Evolutionary conservation across 2,888 invertebrate species (phyloP).

Genomic region (Baccha elongata): DNA sequence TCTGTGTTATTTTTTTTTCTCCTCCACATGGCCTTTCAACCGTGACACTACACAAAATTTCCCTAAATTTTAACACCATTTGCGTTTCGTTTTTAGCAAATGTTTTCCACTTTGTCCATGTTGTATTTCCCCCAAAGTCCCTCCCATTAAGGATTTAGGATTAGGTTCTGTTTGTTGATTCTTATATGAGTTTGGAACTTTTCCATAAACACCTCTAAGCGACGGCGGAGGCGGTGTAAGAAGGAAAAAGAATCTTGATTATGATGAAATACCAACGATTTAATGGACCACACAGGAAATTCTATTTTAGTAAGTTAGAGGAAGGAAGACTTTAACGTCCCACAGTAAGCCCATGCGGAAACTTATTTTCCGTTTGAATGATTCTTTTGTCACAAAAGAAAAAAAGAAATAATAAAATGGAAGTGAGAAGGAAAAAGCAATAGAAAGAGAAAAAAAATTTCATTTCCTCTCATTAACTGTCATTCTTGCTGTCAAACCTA

Average conservation of each 20-base stretch:
- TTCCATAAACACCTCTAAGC: constrained; percentile 41
- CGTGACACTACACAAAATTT: constrained; percentile 67
- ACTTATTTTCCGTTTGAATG: constrained; percentile 67
- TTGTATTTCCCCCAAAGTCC: constrained; percentile 4
- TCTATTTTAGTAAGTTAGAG: constrained; percentile 54
- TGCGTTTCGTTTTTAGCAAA: constrained; percentile 44
- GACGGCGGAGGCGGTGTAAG: background rate
- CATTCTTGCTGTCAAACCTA: constrained; percentile 46
- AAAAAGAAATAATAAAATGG: constrained; percentile 39
- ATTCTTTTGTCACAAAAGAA: constrained; percentile 30
- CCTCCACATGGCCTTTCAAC: constrained; percentile 7
- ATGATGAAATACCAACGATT: constrained; percentile 71
- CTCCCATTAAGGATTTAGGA: constrained; percentile 25
- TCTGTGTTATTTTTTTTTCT: background rate
- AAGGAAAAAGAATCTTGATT: constrained; percentile 47
- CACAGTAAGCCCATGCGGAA: constrained; percentile 25
- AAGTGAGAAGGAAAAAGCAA: constrained; percentile 10
- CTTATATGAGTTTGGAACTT: background rate
- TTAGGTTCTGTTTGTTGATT: background rate
- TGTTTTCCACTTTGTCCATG: constrained; percentile 63
- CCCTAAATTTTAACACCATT: constrained; percentile 53
- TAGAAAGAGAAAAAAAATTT: constrained; percentile 2
- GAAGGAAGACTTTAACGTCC: background rate
- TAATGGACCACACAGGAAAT: constrained; percentile 70
- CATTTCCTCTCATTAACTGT: constrained; percentile 48